Conservation (phyloP, 2,113 vertebrate genomes). For the Procavia capensis region DNA sequence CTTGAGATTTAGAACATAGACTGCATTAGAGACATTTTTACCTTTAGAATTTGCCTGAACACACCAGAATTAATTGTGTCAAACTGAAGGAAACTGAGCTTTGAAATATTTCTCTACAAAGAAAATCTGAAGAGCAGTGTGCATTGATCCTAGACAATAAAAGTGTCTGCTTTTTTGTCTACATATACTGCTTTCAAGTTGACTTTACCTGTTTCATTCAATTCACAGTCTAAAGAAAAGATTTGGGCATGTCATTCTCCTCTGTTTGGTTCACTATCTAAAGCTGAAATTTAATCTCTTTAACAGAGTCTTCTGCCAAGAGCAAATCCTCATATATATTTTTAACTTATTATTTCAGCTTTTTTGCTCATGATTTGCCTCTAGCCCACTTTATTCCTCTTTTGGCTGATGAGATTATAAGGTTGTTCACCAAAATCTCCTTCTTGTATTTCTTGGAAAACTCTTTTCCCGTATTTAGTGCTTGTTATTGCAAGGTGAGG, state of each 20-base stretch:
- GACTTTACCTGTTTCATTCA: not conserved
- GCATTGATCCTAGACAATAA: not conserved
- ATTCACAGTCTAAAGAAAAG: not conserved
- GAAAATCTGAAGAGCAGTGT: not conserved
- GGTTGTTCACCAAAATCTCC: no score
- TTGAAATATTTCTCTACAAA: not conserved
- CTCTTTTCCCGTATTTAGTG: no score
- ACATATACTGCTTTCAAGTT: not conserved
- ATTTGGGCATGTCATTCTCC: not conserved
- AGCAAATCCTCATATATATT: accelerated
- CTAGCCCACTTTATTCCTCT: no score
- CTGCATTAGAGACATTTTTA: not conserved
- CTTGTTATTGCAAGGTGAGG: no score
- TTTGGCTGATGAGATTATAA: no score
- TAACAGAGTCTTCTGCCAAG: no score
- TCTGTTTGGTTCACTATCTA: not conserved
- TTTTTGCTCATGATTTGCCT: accelerated
- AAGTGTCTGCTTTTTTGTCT: not conserved
- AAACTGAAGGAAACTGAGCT: not conserved
- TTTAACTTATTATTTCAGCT: accelerated
- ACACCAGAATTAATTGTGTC: not conserved
- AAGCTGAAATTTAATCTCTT: not conserved
- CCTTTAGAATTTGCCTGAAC: not conserved
- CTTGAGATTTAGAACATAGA: not conserved
- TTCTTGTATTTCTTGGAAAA: no score